Evolutionary conservation across 2,113 vertebrate genomes (phyloP), one percentile per base, ranked within the genome.

Genomic region (Terrapene triunguis): DNA sequence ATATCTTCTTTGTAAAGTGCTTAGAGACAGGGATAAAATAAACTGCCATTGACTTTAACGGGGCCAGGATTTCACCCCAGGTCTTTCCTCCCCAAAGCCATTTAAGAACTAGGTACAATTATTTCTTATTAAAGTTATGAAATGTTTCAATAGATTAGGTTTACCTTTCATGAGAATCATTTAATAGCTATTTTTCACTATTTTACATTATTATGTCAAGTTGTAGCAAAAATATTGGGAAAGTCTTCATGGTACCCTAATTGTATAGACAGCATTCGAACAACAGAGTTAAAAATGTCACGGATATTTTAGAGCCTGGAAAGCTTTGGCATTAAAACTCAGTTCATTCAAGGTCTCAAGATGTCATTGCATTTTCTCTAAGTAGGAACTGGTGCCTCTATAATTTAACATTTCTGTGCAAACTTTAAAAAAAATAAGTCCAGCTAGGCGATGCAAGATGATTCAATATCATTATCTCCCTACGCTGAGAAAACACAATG

Each of bases 331-430:
- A 96, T 35, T 50, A 47, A 94, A 94, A 42, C 81, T 84, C 10
- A 85, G 95, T 76, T 97, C 89, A 89, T 86, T 88, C 86, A 62
- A 22, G 87, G 90, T 95, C 95, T 93, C 94, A 7, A 90, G 94
- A 95, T 69, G 51, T 76, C 89, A 92, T 51, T 90, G 69, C 80
- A 90, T 95, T 95, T 87, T 87, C 95, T 95, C 92, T 76, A 84
- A 89, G 78, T 62, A 87, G 85, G 85, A 96, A 94, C 89, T 79
- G 80, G 62, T 27, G 44, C 80, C 89, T 76, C 85, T 87, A 89
- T 90, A 95, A 92, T 87, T 96, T 72, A 95, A 85, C 25, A 57
- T 80, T 87, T 95, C 76, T 95, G 54, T 16, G 14, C 62, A 96
- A 78, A 90, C 47, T 87, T 91, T 24, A 1, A 84, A 59, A 53